Evolutionary conservation across 1,140 invertebrate species (phyloP), one percentile per base, ranked within the genome.

Genomic region (Hyles vespertilio): DNA sequence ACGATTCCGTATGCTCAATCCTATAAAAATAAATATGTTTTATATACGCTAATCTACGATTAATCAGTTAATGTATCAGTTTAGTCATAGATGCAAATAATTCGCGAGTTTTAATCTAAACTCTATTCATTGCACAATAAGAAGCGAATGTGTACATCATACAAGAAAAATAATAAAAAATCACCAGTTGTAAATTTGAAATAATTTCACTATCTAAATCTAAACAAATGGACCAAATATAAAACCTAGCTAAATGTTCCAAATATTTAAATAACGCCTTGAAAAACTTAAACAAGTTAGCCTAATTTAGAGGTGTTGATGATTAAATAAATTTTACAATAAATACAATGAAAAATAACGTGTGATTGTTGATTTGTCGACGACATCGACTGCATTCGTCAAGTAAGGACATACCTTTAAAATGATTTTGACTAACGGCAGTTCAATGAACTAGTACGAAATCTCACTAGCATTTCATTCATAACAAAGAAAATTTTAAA

Each of bases 21-120:
- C 55, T 71, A 70, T 65, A 71, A 69, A 69, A 77, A 70, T 73
- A 73, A 78, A 73, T 69, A 71, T 53, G 59, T 68, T 67, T 68
- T 63, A 63, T 51, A 51, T 11, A 40, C 36, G 36, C 36, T 40
- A 40, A 40, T 40, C 36, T 40, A 40, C 4, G 36, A 5, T 5
- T 40, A 40, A 40, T 40, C 2, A 40, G 36, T 40, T 40, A 8
- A 5, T 40, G 8, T 5, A 40, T 40, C 5, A 40, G 36, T 40
- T 40, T 40, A 50, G 10, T 50, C 11, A 22, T 22, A 32, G 48
- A 12, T 50, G 48, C 48, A 50, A 50, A 22, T 50, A 50, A 50
- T 50, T 8, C 12, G 12, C 12, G 50, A 9, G 32, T 51, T 51
- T 51, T 33, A 8, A 40, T 8, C 36, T 47, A 47, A 47, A 47